A percentile compares a stretch with the other conserved stretches of the same genome.
Evolutionary conservation across 2,113 vertebrate species (phyloP).

Genomic region (Osmerus eperlanus): DNA sequence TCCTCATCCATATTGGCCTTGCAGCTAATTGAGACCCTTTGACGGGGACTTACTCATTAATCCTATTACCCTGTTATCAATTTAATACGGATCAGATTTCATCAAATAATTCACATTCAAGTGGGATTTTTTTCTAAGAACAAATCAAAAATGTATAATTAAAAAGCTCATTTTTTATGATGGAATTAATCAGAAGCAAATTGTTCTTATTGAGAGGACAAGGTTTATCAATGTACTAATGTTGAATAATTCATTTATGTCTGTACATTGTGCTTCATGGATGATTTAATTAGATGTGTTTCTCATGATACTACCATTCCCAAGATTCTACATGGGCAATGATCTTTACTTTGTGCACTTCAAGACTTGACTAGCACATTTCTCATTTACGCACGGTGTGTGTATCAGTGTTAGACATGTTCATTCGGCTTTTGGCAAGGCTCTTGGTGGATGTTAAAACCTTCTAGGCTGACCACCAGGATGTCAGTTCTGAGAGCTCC

Average conservation of each 20-base stretch:
- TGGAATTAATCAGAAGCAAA: slow-evolving; percentile 12
- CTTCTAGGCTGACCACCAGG: neutral
- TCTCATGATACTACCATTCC: neutral
- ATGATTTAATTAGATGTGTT: slow-evolving; percentile 8
- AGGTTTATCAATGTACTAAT: slow-evolving; percentile 10
- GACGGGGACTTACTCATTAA: slow-evolving; percentile 64
- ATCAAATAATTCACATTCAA: slow-evolving; percentile 46
- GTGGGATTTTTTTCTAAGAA: slow-evolving; percentile 15
- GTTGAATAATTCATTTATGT: slow-evolving; percentile 18
- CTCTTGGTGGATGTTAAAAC: neutral
- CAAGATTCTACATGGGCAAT: neutral
- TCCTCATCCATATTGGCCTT: slow-evolving; percentile 29
- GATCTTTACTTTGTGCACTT: neutral
- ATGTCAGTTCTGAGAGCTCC: neutral
- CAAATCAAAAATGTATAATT: neutral
- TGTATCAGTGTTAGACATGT: neutral
- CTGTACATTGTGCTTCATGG: slow-evolving; percentile 12
- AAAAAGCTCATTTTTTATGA: slow-evolving; percentile 1
- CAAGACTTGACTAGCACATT: neutral
- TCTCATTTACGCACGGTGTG: neutral
- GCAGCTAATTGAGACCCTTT: slow-evolving; percentile 58
- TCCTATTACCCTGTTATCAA: slow-evolving; percentile 59
- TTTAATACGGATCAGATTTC: slow-evolving; percentile 58
- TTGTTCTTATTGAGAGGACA: slow-evolving; percentile 11
- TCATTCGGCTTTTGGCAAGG: neutral